These are phyloP conservation scores for Tortricodes alternella DNA, from an alignment of 2,888 invertebrate genomes.

Conservation along the genomic window DNA sequence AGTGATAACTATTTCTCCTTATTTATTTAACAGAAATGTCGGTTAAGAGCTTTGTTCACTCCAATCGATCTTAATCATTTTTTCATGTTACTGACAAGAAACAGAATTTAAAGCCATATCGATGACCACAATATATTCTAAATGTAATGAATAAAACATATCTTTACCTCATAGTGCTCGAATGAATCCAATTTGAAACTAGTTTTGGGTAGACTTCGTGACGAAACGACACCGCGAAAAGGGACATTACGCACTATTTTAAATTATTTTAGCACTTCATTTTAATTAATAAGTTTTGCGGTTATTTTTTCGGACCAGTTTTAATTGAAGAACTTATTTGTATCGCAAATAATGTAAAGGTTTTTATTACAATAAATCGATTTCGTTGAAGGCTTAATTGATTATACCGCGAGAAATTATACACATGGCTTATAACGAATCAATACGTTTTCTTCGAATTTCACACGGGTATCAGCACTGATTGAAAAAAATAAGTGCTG, in stretches of 20 bases:
- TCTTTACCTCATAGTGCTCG: constrained; percentile 66
- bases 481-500: background rate
- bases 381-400: background rate
- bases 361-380: background rate
- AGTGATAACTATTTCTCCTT: background rate
- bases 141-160: background rate
- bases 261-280: constrained; percentile 11
- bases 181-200: constrained; percentile 72
- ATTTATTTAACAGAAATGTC: too few relatives aligned
- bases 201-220: constrained; percentile 44
- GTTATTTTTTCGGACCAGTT: too few relatives aligned
- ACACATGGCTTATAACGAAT: constrained; percentile 13
- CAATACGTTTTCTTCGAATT: background rate
- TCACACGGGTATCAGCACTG: background rate
- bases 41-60: too few relatives aligned
- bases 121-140: background rate
- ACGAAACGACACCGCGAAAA: constrained; percentile 46
- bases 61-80: too few relatives aligned
- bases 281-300: constrained; percentile 7
- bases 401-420: constrained; percentile 3
- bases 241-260: constrained; percentile 55
- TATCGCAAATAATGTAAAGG: background rate
- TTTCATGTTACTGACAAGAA: too few relatives aligned
- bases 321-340: background rate
- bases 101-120: background rate